Evolutionary conservation across 1,140 invertebrate species (phyloP), one percentile per base, ranked within the genome.

Genomic region (Stegodyphus dumicola): DNA sequence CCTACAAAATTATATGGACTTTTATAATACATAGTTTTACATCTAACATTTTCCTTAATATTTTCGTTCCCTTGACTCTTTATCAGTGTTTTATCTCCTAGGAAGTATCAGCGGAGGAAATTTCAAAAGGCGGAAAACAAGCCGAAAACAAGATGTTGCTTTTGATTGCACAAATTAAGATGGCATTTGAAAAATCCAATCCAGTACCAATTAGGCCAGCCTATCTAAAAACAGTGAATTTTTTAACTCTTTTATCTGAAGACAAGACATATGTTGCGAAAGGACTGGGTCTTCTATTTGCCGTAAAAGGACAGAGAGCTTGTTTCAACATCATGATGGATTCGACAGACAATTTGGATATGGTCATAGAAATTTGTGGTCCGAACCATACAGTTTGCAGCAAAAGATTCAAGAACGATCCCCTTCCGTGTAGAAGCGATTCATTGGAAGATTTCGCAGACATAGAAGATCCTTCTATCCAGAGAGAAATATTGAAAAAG

Each of bases 201-300:
- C 6, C 71, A 4, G 11, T 73, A 33, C 33, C 33, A 33, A 33
- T 33, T 33, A 6, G 10, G 17, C n/a, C 15, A 71, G 60, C n/a
- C 17, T 10, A 15, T 17, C 49, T 33, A 52, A 9, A 67, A 49
- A 56, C 1, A 10, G 53, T 6, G 48, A 18, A 13, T 18, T 17
- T 15, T n/a, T 18, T 3, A 48, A 17, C n/a, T 9, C n/a, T 51
- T 64, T 79, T 78, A 54, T 33, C 6, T 13, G 11, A 33, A 33
- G 5, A 86, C n/a, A 18, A 66, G 7, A 73, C 54, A 10, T 88
- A 76, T 64, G 18, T 80, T 9, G 76, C 80, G 7, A 87, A 85
- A 87, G 88, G 88, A 33, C 88, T 88, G 88, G 88, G 88, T 15
- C 54, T 88, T 51, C 77, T 87, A 15, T 76, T 87, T 5, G 88